Evolutionary conservation across 2,113 vertebrate species (phyloP).

Genomic region (Otocyon megalotis): DNA sequence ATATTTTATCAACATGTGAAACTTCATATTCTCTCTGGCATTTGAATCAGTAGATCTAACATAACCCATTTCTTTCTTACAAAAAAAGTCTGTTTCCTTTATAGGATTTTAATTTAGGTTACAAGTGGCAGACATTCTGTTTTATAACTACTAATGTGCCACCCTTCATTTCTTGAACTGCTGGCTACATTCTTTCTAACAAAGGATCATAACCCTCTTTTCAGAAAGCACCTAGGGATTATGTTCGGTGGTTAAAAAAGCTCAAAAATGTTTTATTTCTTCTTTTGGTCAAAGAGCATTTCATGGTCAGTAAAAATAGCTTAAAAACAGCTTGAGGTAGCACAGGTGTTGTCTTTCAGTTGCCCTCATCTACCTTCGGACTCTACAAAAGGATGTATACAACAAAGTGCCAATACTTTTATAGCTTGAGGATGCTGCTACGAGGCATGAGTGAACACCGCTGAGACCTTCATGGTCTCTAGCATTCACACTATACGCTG

Average conservation of each 20-base stretch:
- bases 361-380: background rate
- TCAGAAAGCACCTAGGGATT: conserved; percentile 55
- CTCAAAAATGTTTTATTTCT: conserved; percentile 64
- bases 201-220: conserved; percentile 55
- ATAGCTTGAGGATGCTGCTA: background rate
- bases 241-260: background rate
- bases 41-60: conserved; percentile 50
- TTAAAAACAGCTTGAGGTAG: conserved; percentile 56
- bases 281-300: conserved; percentile 63
- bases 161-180: conserved; percentile 53
- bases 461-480: background rate
- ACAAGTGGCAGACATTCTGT: conserved; percentile 45
- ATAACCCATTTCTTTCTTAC: conserved; percentile 47
- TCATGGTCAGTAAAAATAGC: conserved; percentile 67
- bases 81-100: conserved; percentile 37
- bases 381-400: background rate
- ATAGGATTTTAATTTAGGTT: conserved; percentile 61
- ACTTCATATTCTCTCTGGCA: conserved; percentile 44
- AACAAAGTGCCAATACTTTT: conserved; percentile 10
- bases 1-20: conserved; percentile 54
- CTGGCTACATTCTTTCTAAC: conserved; percentile 49
- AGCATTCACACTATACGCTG: background rate
- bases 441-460: background rate
- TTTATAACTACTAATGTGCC: conserved; percentile 50
- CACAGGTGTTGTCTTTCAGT: conserved; percentile 43